These are phyloP conservation scores for Corapipo altera DNA, from an alignment of 2,113 vertebrate species.

Conservation along the genomic window DNA sequence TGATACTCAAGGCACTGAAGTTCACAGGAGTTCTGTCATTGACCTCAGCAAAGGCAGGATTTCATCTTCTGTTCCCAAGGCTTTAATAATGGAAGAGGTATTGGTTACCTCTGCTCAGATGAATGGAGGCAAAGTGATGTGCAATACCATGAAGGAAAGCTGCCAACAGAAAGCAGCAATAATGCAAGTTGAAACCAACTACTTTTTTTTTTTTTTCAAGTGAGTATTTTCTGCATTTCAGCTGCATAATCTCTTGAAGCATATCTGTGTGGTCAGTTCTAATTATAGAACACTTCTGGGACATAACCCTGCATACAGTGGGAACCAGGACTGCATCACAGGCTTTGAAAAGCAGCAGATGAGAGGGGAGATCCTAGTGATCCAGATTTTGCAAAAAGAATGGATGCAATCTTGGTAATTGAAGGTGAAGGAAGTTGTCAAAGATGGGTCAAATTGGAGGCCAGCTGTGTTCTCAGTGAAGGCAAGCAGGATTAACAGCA, in stretches of 20 bases:
- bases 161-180: neutral
- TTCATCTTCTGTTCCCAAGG: slow-evolving; percentile 40
- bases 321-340: neutral
- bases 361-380: neutral
- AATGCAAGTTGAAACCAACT: neutral
- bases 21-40: neutral
- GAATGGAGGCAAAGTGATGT: neutral
- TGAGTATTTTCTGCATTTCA: slow-evolving; percentile 11
- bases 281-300: slow-evolving; percentile 53
- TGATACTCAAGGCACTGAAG: neutral
- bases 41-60: slow-evolving; percentile 6
- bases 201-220: neutral
- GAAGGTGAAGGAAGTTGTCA: neutral
- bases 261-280: slow-evolving; percentile 62
- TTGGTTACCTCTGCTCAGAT: slow-evolving; percentile 43
- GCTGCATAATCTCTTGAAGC: slow-evolving; percentile 2
- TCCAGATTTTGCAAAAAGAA: neutral
- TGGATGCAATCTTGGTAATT: neutral
- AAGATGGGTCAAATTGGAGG: slow-evolving; percentile 11
- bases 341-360: neutral
- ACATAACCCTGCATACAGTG: neutral
- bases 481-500: slow-evolving; percentile 29
- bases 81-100: slow-evolving; percentile 65
- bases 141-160: neutral
- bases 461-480: neutral